Evolutionary conservation across 2,797 vertebrate genomes (phyloP).

Genomic region (Melanotaenia parkinsoni): DNA sequence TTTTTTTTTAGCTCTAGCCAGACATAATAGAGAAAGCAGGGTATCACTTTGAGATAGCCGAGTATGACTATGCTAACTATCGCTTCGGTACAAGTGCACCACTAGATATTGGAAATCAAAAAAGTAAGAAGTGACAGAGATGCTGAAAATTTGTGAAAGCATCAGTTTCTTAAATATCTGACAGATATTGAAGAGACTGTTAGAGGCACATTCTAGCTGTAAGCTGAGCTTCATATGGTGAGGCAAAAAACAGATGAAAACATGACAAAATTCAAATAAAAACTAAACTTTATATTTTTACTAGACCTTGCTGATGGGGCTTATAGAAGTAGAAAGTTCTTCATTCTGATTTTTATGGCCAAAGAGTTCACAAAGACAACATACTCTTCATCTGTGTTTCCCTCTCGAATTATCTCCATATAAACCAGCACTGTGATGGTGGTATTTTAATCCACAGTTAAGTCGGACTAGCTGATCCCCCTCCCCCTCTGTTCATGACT

Average conservation of each 20-base stretch:
- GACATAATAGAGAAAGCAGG: conserved; percentile 20
- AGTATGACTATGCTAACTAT: conserved; percentile 18
- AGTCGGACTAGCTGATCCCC: not conserved
- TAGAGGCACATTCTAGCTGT: not conserved
- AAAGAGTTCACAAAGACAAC: not conserved
- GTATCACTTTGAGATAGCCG: conserved; percentile 11
- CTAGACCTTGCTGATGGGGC: not conserved
- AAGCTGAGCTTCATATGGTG: not conserved
- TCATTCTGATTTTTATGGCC: not conserved
- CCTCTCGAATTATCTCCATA: not conserved
- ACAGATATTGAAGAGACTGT: not conserved
- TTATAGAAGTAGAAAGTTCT: not conserved
- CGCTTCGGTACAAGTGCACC: not conserved
- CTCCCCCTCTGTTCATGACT: not conserved
- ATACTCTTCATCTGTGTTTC: not conserved
- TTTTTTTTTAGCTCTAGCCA: conserved; percentile 20
- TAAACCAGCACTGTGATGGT: not conserved
- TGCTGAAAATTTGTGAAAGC: not conserved
- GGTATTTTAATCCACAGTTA: not conserved
- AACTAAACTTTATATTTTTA: not conserved
- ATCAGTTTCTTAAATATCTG: too few relatives aligned
- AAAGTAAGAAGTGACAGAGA: not conserved
- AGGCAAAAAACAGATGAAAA: not conserved
- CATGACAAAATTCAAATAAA: not conserved
- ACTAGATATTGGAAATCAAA: not conserved